Percentiles rank a stretch among this genome's conserved stretches.
phyloP scores from a whole-genome alignment of 2,797 vertebrate species.

The Lepidocolaptes lacrymiger region DNA sequence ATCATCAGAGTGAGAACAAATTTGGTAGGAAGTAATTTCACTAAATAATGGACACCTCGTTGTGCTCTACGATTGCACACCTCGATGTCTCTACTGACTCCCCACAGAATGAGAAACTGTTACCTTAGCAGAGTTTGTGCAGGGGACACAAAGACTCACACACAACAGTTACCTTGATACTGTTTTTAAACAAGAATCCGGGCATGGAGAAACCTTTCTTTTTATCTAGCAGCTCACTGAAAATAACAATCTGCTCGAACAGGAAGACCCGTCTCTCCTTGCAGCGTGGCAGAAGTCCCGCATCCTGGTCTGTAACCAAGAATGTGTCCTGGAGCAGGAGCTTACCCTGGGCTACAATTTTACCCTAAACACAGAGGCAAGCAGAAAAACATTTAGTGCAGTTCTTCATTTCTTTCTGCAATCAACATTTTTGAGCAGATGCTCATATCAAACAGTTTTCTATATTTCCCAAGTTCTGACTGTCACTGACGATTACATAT shows the following conservation, averaged over 20 bases:
- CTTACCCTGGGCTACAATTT: constrained; percentile 97
- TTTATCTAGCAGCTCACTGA: constrained; percentile 96
- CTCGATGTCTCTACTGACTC: neutral
- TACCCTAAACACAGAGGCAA: constrained; percentile 83
- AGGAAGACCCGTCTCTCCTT: constrained; percentile 96
- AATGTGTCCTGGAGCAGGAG: constrained; percentile 96
- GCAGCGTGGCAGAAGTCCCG: constrained; percentile 85
- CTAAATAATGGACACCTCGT: neutral
- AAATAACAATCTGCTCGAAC: constrained; percentile 97
- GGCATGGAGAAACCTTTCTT: constrained; percentile 96
- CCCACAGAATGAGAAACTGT: neutral
- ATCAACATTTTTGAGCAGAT: neutral
- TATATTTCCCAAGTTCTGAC: neutral
- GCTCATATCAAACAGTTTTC: neutral
- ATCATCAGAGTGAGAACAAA: neutral
- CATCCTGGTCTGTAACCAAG: constrained; percentile 91
- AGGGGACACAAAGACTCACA: neutral
- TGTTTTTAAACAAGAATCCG: constrained; percentile 96
- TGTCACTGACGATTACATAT: neutral
- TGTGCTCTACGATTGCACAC: neutral
- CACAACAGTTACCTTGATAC: constrained; percentile 88
- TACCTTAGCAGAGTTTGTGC: constrained; percentile 50
- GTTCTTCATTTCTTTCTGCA: neutral
- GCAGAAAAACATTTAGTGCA: neutral
- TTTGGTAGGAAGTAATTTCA: neutral